Conservation (phyloP, 2,888 invertebrate genomes). For the Leptinotarsa haldemani region DNA sequence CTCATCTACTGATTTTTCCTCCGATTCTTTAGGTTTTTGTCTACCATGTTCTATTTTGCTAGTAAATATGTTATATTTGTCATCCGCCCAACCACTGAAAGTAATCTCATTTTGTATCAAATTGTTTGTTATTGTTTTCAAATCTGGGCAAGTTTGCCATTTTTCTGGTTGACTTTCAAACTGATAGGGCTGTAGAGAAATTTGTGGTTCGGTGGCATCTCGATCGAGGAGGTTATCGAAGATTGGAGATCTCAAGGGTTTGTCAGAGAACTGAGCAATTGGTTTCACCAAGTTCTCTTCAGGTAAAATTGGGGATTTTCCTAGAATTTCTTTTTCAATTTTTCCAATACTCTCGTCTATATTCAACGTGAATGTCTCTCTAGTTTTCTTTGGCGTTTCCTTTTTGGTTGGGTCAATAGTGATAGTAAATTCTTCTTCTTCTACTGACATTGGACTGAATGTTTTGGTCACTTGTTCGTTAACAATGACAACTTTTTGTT, state of each 20-base stretch:
- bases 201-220: conserved; percentile 53
- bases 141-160: conserved; percentile 20
- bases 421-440: conserved; percentile 60
- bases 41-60: conserved; percentile 1
- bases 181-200: conserved; percentile 43
- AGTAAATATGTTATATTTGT: conserved; percentile 50
- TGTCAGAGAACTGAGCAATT: conserved; percentile 42
- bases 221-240: conserved; percentile 56
- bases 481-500: conserved; percentile 52
- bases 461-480: conserved; percentile 59
- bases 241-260: conserved; percentile 51
- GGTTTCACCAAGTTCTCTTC: conserved; percentile 55
- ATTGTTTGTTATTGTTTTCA: conserved; percentile 56
- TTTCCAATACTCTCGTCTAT: conserved; percentile 55
- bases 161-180: conserved; percentile 36
- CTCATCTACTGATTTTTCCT: conserved; percentile 44
- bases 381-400: conserved; percentile 56
- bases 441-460: conserved; percentile 58
- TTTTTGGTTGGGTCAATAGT: conserved; percentile 57
- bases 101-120: conserved; percentile 60
- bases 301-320: conserved; percentile 54
- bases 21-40: conserved; percentile 24
- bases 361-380: conserved; percentile 57
- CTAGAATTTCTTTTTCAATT: conserved; percentile 55
- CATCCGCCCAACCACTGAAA: conserved; percentile 58